Evolutionary conservation across 1,140 invertebrate species (phyloP).

Genomic region (Oreohelix idahoensis): DNA sequence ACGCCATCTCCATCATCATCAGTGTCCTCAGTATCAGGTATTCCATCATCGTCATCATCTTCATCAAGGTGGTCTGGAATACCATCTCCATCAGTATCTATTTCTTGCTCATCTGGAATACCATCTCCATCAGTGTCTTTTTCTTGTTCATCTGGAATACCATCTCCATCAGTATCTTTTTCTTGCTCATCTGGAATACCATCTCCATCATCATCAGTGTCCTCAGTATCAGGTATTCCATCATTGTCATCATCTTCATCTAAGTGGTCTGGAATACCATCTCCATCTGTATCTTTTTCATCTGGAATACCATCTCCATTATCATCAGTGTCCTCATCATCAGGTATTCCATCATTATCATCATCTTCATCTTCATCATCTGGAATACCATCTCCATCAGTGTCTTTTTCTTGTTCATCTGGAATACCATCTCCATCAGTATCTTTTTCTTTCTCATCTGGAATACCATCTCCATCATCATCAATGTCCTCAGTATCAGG

Average conservation of each 20-base stretch:
- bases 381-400: conserved; percentile 26
- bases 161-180: conserved; percentile 22
- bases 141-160: conserved; percentile 43
- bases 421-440: conserved; percentile 25
- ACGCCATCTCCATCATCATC: conserved; percentile 46
- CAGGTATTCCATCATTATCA: conserved; percentile 28
- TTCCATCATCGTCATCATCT: conserved; percentile 54
- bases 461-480: conserved; percentile 43
- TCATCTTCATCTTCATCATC: conserved; percentile 26
- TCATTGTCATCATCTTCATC: conserved; percentile 44
- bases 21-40: conserved; percentile 63
- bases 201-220: conserved; percentile 54
- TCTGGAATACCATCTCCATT: conserved; percentile 31
- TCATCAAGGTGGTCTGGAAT: conserved; percentile 21
- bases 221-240: not conserved
- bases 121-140: conserved; percentile 21
- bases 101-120: conserved; percentile 20
- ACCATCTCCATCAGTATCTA: conserved; percentile 25
- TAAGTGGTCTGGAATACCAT: conserved; percentile 60
- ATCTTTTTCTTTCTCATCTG: conserved; percentile 36
- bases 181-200: conserved; percentile 42
- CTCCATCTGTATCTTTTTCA: conserved; percentile 55
- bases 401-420: conserved; percentile 53
- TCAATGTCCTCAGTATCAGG: conserved; percentile 58
- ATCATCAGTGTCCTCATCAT: conserved; percentile 16